phyloP scores from a whole-genome alignment of 2,888 invertebrate genomes.

The Andrena camellia region DNA sequence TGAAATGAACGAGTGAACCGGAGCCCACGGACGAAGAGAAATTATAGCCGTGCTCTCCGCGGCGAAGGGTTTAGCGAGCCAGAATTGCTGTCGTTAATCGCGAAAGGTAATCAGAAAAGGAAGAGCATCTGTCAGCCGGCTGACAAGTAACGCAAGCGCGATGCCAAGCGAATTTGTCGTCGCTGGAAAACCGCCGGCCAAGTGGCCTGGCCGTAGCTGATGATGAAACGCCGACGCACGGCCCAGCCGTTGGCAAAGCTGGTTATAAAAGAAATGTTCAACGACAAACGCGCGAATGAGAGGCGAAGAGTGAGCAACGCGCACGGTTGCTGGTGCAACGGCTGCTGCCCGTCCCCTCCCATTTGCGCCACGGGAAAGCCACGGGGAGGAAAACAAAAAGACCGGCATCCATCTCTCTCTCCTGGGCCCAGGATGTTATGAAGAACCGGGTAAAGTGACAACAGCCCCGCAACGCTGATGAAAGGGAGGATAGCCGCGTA shows the following conservation, averaged over 20 bases:
- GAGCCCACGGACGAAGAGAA: background rate
- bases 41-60: background rate
- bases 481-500: slow-evolving; percentile 65
- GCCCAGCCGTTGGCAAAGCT: slow-evolving; percentile 6
- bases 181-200: slow-evolving; percentile 27
- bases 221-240: slow-evolving; percentile 24
- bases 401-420: slow-evolving; percentile 35
- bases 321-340: slow-evolving; percentile 26
- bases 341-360: slow-evolving; percentile 31
- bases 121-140: slow-evolving; percentile 18
- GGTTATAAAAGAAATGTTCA: slow-evolving; percentile 46
- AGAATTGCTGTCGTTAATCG: slow-evolving; percentile 24
- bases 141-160: slow-evolving; percentile 37
- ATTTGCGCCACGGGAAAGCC: slow-evolving; percentile 50
- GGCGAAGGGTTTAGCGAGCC: background rate
- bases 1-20: background rate
- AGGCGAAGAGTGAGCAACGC: slow-evolving; percentile 6
- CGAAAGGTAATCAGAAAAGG: slow-evolving; percentile 9
- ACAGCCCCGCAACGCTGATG: slow-evolving; percentile 64
- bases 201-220: background rate
- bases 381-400: slow-evolving; percentile 17
- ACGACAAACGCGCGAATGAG: slow-evolving; percentile 42
- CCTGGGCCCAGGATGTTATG: slow-evolving; percentile 26
- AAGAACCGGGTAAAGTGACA: slow-evolving; percentile 61
- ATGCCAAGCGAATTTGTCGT: slow-evolving; percentile 27